phyloP scores from a whole-genome alignment of 2,888 invertebrate species.

The Melieria omissa region DNA sequence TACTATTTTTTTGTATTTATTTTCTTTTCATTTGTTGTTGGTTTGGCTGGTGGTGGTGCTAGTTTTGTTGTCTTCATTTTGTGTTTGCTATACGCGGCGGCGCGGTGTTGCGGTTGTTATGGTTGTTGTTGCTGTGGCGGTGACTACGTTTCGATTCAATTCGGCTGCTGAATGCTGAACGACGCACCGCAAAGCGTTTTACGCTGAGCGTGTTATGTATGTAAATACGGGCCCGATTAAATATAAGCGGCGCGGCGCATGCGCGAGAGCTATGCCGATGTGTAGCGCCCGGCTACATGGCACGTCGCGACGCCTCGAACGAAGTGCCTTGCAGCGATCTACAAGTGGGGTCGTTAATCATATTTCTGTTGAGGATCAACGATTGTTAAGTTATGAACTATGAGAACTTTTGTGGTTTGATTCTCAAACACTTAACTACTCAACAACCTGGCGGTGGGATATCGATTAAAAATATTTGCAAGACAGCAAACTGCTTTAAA shows the following conservation, averaged over 20 bases:
- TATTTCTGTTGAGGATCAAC: too few species aligned
- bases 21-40: constrained; percentile 19
- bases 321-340: too few species aligned
- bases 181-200: not conserved
- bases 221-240: constrained; percentile 45
- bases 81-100: not conserved
- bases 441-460: too few species aligned
- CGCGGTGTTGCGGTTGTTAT: not conserved
- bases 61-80: constrained; percentile 11
- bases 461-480: too few species aligned
- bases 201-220: constrained; percentile 53
- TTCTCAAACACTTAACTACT: too few species aligned
- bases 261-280: not conserved
- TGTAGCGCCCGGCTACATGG: too few species aligned
- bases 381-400: too few species aligned
- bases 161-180: not conserved
- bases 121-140: constrained; percentile 39
- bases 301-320: too few species aligned
- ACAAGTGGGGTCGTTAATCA: too few species aligned
- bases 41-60: constrained; percentile 15
- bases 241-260: not conserved
- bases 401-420: too few species aligned
- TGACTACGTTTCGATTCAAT: not conserved
- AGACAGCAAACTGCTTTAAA: too few species aligned
- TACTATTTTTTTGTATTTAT: constrained; percentile 22